Percentiles rank a stretch among this genome's conserved stretches.
These are phyloP conservation scores for Sylvia atricapilla DNA, from an alignment of 2,113 vertebrate genomes.

Conservation along the genomic window DNA sequence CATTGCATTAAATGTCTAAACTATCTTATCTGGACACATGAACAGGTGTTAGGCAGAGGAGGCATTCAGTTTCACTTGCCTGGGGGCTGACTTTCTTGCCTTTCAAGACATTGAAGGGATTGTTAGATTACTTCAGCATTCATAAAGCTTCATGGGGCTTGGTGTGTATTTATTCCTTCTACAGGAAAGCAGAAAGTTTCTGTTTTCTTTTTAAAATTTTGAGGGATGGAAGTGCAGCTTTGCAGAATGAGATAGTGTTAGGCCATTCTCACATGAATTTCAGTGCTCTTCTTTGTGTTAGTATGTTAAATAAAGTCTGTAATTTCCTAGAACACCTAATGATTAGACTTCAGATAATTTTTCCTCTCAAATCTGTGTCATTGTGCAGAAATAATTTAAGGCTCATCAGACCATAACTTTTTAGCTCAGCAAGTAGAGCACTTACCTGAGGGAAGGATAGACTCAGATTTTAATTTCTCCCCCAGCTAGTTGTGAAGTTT, in stretches of 20 bases:
- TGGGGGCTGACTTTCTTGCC: not conserved
- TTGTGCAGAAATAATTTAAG: constrained; percentile 15
- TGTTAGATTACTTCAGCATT: not conserved
- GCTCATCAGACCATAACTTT: not conserved
- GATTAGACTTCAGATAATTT: not conserved
- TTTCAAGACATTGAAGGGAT: not conserved
- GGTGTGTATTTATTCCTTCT: not conserved
- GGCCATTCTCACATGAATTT: not conserved
- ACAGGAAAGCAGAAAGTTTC: not conserved
- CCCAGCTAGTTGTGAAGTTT: not conserved
- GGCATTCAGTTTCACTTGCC: not conserved
- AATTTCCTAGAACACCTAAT: not conserved
- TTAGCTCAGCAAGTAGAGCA: not conserved
- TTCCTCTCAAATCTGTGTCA: not conserved
- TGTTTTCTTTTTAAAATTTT: not conserved
- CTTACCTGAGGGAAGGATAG: not conserved
- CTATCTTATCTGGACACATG: not conserved
- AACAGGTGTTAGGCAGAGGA: not conserved
- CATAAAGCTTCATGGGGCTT: not conserved
- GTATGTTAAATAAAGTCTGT: not conserved
- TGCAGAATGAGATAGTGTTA: not conserved
- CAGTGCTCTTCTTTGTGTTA: not conserved
- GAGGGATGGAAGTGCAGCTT: not conserved
- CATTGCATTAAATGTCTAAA: not conserved
- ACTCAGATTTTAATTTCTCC: not conserved